These are phyloP conservation scores for Pipistrellus kuhlii DNA, from an alignment of 2,797 vertebrate species.

Conservation along the genomic window DNA sequence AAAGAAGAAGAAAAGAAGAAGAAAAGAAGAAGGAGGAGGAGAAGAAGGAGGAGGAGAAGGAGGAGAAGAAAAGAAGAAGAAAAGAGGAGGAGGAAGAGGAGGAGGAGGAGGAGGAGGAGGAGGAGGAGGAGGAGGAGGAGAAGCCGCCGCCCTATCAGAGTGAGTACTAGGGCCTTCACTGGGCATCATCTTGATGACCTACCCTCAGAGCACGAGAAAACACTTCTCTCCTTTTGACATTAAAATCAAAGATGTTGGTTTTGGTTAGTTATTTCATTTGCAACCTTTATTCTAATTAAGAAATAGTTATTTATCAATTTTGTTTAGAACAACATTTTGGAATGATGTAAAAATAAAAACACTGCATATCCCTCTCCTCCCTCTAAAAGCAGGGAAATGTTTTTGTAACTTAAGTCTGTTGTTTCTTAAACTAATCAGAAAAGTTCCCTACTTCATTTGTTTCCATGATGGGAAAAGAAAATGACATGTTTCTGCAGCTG, in stretches of 20 bases:
- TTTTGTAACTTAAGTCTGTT: constrained; percentile 46
- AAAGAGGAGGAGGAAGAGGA: no score
- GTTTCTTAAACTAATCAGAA: constrained; percentile 58
- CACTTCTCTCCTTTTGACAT: constrained; percentile 19
- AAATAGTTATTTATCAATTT: constrained; percentile 57
- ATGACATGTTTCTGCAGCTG: constrained; percentile 55
- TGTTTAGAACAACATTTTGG: constrained; percentile 55
- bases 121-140: no score
- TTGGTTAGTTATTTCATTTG: constrained; percentile 47
- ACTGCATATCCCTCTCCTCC: not conserved
- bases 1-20: no score
- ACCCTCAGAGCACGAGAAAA: not conserved
- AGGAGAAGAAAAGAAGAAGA: no score
- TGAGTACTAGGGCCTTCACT: not conserved
- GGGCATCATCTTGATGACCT: not conserved
- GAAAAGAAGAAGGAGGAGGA: no score
- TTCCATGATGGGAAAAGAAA: not conserved
- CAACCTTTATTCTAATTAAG: constrained; percentile 45
- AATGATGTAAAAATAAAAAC: constrained; percentile 64
- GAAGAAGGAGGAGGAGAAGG: no score
- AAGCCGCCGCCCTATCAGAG: not conserved
- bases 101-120: no score
- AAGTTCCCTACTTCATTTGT: constrained; percentile 55
- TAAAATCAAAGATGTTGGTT: constrained; percentile 25
- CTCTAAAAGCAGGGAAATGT: constrained; percentile 8